Evolutionary conservation across 1,140 invertebrate genomes (phyloP), one percentile per base, ranked within the genome.

Genomic region (Goniozus legneri): DNA sequence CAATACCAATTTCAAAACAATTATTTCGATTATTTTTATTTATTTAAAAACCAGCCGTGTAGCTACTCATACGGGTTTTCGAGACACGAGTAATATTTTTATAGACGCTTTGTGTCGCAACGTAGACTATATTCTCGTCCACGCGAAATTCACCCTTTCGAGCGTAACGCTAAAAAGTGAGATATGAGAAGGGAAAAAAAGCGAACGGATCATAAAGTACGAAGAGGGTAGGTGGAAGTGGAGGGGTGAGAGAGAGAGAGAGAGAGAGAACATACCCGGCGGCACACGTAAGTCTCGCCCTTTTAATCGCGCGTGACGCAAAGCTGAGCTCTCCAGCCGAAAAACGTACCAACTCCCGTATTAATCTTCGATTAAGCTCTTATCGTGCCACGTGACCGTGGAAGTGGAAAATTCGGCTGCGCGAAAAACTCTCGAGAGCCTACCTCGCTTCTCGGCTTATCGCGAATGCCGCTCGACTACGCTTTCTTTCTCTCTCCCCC

Each of bases 351-450:
- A n/a, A n/a, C n/a, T n/a, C 54, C 50, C 19, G 44, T 64, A 64
- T 63, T 60, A 63, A 64, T 64, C 60, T 64, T 64, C 62, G 62
- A 63, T 63, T 63, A 63, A 60, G 38, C 20, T 51, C 57, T 62
- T 63, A 63, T 62, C 60, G 42, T 43, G 52, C 33, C 21, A 43
- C 42, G 38, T 52, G 47, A 42, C 21, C 45, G 50, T 14, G 44
- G 46, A 35, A 31, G 47, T 46, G 56, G 47, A 65, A 65, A 58
- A 64, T 61, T 61, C 41, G 49, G 32, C 42, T 45, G 52, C 49
- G 57, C 44, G 50, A 62, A 62, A 63, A 63, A 54, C 34, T 38
- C 37, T 15, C 36, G 39, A 40, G 47, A 10, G 13, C 8, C 31
- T 41, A n/a, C n/a, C n/a, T n/a, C n/a, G n/a, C n/a, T n/a, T n/a